Evolutionary conservation across 2,888 invertebrate genomes (phyloP), one percentile per base, ranked within the genome.

Genomic region (Camptogramma bilineatum): DNA sequence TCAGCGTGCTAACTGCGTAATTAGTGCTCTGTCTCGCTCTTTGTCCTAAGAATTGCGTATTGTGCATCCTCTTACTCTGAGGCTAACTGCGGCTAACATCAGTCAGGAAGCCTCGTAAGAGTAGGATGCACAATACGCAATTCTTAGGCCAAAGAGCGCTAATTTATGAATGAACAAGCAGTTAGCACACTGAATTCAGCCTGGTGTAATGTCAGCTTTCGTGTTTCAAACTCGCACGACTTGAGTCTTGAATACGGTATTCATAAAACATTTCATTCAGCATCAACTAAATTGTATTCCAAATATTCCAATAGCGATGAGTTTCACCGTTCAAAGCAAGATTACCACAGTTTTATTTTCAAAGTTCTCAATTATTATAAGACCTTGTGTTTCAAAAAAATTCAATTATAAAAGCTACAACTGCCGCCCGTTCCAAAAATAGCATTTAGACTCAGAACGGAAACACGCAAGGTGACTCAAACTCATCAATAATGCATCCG

Each of bases 191-290:
- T n/a, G n/a, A n/a, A n/a, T n/a, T n/a, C n/a, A n/a, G n/a, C n/a
- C n/a, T n/a, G n/a, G n/a, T n/a, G n/a, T n/a, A n/a, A n/a, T n/a
- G n/a, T n/a, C n/a, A n/a, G n/a, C n/a, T n/a, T n/a, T n/a, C n/a
- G 51, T 53, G 48, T 56, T 62, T 62, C 57, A 52, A 62, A 44
- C 57, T 66, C 66, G 64, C 52, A 62, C 48, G 52, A 57, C 34
- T 58, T 42, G 13, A 42, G 21, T 21, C 34, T 58, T 42, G 13
- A 42, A 17, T 21, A 34, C 17, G 52, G 46, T 34, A 54, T 61
- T 48, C 21, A 48, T 16, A 13, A 53, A 42, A 52, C 47, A 34
- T 24, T 31, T 44, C 17, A 13, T 21, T 24, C 55, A 31, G 10
- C 31, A n/a, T 16, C 7, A 44, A 7, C 2, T 2, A 7, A 4